Evolutionary conservation across 2,113 vertebrate species (phyloP), one percentile per base, ranked within the genome.

Genomic region (Rafetus swinhoei): DNA sequence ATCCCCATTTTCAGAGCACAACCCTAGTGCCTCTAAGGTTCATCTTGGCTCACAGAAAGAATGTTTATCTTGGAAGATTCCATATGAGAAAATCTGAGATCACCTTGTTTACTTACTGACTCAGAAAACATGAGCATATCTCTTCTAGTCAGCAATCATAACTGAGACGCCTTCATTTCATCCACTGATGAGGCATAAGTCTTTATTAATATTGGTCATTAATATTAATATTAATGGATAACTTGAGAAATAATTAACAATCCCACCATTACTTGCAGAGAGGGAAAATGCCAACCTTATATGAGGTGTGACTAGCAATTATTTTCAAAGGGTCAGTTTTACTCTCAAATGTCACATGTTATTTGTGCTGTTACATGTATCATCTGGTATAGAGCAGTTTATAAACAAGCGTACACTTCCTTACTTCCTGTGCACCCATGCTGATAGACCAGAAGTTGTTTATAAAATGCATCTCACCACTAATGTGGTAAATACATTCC

Each of bases 151-250:
- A 89, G 81, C 87, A 90, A 92, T 18, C 2, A 0, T 29, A 59
- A 53, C 27, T 24, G 69, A 29, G 69, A 85, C 29, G 56, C 55
- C 81, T 86, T 81, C 22, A 24, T 29, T 91, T 81, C 52, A 3
- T 59, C 32, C 21, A 85, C 81, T 94, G 32, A 81, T 24, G 59
- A 29, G 69, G 9, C 55, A 79, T 85, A 87, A 53, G 52, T 59
- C 14, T 90, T 86, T 85, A 77, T 52, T 29, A 90, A 27, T 90
- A 82, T 88, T 91, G 85, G 32, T 90, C 77, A n/a, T n/a, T n/a
- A n/a, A n/a, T n/a, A n/a, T n/a, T n/a, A n/a, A n/a, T n/a, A n/a
- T n/a, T n/a, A 21, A 65, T 92, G 82, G 2, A 1, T 65, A 52
- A 45, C 9, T 79, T 53, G 81, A 76, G 59, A 92, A 95, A 5